A percentile compares a stretch with the other conserved stretches of the same genome.
Evolutionary conservation across 2,888 invertebrate genomes (phyloP).

Genomic region (Nemotelus pantherinus): DNA sequence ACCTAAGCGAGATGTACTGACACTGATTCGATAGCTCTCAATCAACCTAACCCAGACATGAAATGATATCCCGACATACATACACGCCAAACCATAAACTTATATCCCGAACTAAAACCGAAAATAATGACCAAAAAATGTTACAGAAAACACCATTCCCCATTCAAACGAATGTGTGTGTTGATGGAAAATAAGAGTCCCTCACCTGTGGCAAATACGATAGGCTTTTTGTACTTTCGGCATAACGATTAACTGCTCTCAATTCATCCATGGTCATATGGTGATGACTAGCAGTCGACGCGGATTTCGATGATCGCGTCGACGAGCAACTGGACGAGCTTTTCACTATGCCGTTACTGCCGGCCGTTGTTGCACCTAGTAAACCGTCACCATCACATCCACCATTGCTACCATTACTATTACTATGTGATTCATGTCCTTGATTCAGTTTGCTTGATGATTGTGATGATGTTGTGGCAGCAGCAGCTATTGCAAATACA

Average conservation of each 20-base stretch:
- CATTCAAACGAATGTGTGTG: slow-evolving; percentile 62
- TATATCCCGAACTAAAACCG: neutral
- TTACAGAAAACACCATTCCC: slow-evolving; percentile 50
- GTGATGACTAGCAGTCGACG: slow-evolving; percentile 68
- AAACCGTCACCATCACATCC: slow-evolving; percentile 57
- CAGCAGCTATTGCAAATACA: slow-evolving; percentile 73
- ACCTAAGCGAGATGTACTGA: too few species aligned
- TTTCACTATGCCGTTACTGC: slow-evolving; percentile 56
- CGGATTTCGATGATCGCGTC: slow-evolving; percentile 74
- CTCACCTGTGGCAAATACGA: slow-evolving; percentile 91
- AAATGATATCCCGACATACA: too few species aligned
- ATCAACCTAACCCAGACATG: too few species aligned
- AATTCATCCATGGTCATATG: slow-evolving; percentile 86
- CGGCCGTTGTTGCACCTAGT: slow-evolving; percentile 54
- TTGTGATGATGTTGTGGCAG: slow-evolving; percentile 69
- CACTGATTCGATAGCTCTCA: too few species aligned
- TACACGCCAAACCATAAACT: slow-evolving; percentile 24
- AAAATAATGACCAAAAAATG: slow-evolving; percentile 40
- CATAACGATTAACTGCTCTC: slow-evolving; percentile 86
- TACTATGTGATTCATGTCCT: slow-evolving; percentile 45
- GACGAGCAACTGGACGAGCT: slow-evolving; percentile 72
- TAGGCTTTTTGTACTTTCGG: slow-evolving; percentile 90
- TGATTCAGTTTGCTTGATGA: slow-evolving; percentile 38
- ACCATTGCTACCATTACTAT: slow-evolving; percentile 54
- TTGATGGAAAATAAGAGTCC: slow-evolving; percentile 64